Conservation (phyloP, 2,797 vertebrate species). For the Bovichtus diacanthus region DNA sequence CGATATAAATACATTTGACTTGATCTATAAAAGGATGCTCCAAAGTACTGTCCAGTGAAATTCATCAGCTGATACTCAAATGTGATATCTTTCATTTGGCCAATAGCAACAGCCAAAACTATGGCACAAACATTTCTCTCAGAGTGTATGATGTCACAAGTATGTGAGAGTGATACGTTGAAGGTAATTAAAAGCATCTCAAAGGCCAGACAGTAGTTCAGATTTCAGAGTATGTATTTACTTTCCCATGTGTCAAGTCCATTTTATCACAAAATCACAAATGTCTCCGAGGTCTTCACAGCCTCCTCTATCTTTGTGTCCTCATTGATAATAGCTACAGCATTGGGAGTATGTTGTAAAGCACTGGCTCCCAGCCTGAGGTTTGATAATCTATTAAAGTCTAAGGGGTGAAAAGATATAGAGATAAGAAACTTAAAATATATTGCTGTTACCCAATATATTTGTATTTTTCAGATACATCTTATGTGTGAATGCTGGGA, state of each 20-base stretch:
- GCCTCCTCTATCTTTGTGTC: neutral
- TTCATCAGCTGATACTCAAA: neutral
- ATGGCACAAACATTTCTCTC: neutral
- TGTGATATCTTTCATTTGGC: neutral
- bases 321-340: neutral
- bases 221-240: too few relatives aligned
- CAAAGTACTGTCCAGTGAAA: neutral
- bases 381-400: neutral
- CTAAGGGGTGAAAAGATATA: neutral
- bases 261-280: neutral
- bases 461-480: neutral
- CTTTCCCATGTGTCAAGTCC: neutral
- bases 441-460: neutral
- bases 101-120: neutral
- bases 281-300: neutral
- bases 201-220: slow-evolving; percentile 12
- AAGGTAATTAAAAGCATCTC: neutral
- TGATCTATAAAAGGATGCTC: neutral
- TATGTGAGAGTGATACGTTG: neutral
- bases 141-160: neutral
- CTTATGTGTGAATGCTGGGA: neutral
- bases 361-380: neutral
- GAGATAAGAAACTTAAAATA: neutral
- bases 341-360: neutral
- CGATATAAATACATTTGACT: too few relatives aligned